Conservation (phyloP, 2,113 vertebrate genomes). For the Lophochroa leadbeateri region DNA sequence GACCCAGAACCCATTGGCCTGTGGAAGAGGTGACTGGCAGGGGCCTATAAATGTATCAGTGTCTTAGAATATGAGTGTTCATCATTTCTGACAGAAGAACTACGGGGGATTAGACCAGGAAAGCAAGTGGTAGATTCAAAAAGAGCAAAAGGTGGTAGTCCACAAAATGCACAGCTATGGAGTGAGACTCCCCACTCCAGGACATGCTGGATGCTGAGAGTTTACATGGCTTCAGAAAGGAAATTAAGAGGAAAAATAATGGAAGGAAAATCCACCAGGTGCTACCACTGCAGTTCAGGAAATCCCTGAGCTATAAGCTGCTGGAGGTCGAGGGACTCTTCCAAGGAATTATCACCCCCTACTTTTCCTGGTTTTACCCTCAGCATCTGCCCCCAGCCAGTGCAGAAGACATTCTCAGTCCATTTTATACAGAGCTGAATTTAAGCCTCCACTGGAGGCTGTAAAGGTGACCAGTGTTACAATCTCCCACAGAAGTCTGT, state of each 20-base stretch:
- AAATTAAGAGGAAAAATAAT: not conserved
- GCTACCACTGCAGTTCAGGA: not conserved
- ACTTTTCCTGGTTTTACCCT: not conserved
- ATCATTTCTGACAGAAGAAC: not conserved
- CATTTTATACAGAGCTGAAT: not conserved
- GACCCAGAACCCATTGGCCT: not conserved
- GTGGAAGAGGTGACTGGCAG: not conserved
- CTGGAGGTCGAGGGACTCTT: not conserved
- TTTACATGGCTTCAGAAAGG: not conserved
- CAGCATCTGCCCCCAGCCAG: not conserved
- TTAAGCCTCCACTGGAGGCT: not conserved
- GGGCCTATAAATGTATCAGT: not conserved
- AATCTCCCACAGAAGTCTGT: not conserved
- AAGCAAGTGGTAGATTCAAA: not conserved
- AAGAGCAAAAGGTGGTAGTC: not conserved
- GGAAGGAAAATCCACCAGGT: not conserved
- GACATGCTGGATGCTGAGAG: not conserved
- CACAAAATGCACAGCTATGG: not conserved
- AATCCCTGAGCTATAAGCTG: not conserved
- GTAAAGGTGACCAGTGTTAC: not conserved
- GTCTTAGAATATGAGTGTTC: not conserved
- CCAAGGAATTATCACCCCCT: not conserved
- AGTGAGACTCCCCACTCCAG: rapidly evolving
- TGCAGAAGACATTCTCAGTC: not conserved
- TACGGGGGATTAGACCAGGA: not conserved